A percentile compares a stretch with the other conserved stretches of the same genome.
These are phyloP conservation scores for Choristoneura fumiferana DNA, from an alignment of 1,140 invertebrate species.

Conservation along the genomic window DNA sequence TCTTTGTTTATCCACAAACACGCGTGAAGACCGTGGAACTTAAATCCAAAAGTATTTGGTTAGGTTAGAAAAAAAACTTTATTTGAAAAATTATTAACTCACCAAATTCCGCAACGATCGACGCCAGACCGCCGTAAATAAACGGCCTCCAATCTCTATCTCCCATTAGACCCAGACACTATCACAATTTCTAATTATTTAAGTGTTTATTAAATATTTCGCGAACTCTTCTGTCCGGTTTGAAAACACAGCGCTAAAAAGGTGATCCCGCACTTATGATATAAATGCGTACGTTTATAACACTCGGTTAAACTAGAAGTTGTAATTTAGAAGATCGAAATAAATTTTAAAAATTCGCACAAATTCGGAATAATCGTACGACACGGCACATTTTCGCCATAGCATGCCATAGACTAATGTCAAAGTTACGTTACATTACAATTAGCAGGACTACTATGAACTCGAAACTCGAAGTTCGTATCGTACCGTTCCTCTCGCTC, in stretches of 20 bases:
- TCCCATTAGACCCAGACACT: constrained; percentile 61
- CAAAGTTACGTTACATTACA: not conserved
- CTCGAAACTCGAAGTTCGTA: no score
- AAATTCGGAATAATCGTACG: not conserved
- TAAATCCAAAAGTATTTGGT: constrained; percentile 20
- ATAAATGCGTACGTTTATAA: no score
- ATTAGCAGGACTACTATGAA: not conserved
- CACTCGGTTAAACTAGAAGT: not conserved
- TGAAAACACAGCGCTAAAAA: not conserved
- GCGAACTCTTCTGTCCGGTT: not conserved
- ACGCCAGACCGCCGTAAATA: constrained; percentile 94
- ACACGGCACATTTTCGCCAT: not conserved
- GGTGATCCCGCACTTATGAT: no score
- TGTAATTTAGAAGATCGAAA: not conserved
- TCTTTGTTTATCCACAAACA: constrained; percentile 6
- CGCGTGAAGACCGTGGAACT: constrained; percentile 1
- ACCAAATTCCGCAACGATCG: constrained; percentile 96
- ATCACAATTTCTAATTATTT: constrained; percentile 3
- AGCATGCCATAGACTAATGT: not conserved
- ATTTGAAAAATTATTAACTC: constrained; percentile 55
- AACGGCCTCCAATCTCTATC: constrained; percentile 91
- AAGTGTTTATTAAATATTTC: constrained; percentile 14
- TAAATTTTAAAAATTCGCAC: not conserved
- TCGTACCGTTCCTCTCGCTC: no score
- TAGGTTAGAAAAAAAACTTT: constrained; percentile 21